Percentiles rank a stretch among this genome's conserved stretches.
These are phyloP conservation scores for Gadopsis bispinosus DNA, from an alignment of 2,797 vertebrate species.

Conservation along the genomic window DNA sequence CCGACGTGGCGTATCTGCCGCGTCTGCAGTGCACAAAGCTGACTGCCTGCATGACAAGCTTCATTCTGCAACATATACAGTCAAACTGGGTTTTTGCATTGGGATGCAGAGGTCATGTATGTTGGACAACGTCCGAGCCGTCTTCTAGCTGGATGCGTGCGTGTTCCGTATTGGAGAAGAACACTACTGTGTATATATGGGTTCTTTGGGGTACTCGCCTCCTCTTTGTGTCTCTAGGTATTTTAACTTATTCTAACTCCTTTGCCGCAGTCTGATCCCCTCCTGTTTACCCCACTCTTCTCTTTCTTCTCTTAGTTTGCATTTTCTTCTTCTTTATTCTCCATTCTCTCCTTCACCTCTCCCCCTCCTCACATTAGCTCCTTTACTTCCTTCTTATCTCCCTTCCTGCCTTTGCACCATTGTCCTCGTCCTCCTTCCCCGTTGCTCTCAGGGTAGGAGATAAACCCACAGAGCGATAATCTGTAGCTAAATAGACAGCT, in stretches of 20 bases:
- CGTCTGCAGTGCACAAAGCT: too few species aligned
- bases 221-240: background rate
- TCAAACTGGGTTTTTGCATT: too few species aligned
- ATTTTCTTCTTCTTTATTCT: background rate
- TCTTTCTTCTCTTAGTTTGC: background rate
- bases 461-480: slow-evolving; percentile 71
- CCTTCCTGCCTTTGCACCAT: background rate
- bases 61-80: too few species aligned
- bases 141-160: too few species aligned
- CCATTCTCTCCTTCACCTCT: background rate
- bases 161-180: too few species aligned
- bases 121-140: too few species aligned
- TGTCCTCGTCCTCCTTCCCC: slow-evolving; percentile 22
- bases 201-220: background rate
- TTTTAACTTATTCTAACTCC: background rate
- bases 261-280: background rate
- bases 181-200: background rate
- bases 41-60: too few species aligned
- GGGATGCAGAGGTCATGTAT: too few species aligned
- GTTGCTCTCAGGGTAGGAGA: slow-evolving; percentile 43
- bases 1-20: background rate
- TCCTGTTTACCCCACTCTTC: background rate
- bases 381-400: background rate
- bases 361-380: background rate
- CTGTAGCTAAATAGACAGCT: slow-evolving; percentile 70